A percentile compares a stretch with the other conserved stretches of the same genome.
phyloP scores from a whole-genome alignment of 2,113 vertebrate species.

The Ovis aries region ARS-UI_Ramb_v3.0 NC_056056.1:39979001-39979500 shows the following conservation, averaged over 20 bases:
- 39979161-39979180: neutral
- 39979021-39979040: neutral
- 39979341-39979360: neutral
- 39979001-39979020: neutral
- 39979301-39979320: neutral
- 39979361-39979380: neutral
- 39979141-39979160: neutral
- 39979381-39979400: accelerated
- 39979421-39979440: neutral
- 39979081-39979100: neutral
- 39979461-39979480: slow-evolving; percentile 3
- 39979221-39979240: neutral
- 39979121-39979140: neutral
- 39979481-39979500: neutral
- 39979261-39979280: neutral
- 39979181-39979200: neutral
- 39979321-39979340: neutral
- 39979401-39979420: neutral
- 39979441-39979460: slow-evolving; percentile 51
- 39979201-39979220: neutral
- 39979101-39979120: neutral
- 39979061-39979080: neutral
- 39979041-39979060: neutral
- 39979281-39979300: neutral
- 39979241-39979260: neutral